Percentiles rank a stretch among this genome's conserved stretches.
Evolutionary conservation across 1,140 invertebrate species (phyloP).

Genomic region (Neodiprion fabricii): DNA sequence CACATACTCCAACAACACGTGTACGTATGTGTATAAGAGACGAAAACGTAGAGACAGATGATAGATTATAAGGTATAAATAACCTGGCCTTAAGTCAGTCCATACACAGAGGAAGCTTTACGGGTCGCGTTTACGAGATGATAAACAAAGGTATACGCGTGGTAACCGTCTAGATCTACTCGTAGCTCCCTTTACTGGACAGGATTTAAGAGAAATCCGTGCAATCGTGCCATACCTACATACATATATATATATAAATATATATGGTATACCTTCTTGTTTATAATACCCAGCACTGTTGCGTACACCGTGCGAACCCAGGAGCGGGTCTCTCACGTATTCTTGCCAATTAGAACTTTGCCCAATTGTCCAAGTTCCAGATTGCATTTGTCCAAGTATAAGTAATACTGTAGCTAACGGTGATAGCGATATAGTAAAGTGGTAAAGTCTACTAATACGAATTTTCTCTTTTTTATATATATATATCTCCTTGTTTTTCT

Average conservation of each 20-base stretch:
- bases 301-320: constrained; percentile 9
- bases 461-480: no score
- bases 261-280: no score
- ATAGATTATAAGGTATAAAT: background rate
- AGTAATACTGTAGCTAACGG: background rate
- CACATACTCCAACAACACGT: no score
- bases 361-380: constrained; percentile 33
- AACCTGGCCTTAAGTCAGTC: background rate
- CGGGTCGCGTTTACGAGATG: background rate
- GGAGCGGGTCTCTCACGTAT: constrained; percentile 26
- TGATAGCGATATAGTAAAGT: background rate
- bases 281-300: background rate
- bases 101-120: background rate
- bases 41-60: background rate
- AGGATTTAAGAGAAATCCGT: background rate
- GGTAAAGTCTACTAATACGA: no score
- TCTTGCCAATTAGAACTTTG: constrained; percentile 35
- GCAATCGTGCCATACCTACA: background rate
- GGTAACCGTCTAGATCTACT: no score
- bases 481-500: no score
- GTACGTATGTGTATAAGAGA: no score
- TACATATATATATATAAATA: no score
- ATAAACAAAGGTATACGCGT: background rate
- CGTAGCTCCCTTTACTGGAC: background rate
- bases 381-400: constrained; percentile 20